A percentile compares a stretch with the other conserved stretches of the same genome.
Conservation (phyloP, 2,888 invertebrate genomes). For the Chrysolina haemoptera region DNA sequence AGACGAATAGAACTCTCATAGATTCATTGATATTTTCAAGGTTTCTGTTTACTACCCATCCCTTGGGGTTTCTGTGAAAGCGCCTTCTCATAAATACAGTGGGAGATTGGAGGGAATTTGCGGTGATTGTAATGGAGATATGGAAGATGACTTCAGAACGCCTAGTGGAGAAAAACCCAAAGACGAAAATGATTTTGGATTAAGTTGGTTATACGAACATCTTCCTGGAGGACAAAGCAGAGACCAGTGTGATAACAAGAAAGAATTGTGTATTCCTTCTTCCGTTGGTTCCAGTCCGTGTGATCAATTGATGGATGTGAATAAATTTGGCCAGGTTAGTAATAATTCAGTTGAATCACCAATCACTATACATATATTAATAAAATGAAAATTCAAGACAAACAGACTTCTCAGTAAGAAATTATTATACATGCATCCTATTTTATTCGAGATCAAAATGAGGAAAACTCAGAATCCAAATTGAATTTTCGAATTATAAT, state of each 20-base stretch:
- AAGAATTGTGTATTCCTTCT: slow-evolving; percentile 69
- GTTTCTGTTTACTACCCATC: slow-evolving; percentile 70
- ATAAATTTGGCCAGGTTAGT: slow-evolving; percentile 72
- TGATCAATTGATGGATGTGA: slow-evolving; percentile 74
- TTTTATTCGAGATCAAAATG: too few species aligned
- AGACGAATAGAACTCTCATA: too few species aligned
- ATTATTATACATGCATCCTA: too few species aligned
- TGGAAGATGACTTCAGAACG: slow-evolving; percentile 73
- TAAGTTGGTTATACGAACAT: slow-evolving; percentile 72
- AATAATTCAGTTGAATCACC: not conserved
- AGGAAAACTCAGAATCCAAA: too few species aligned
- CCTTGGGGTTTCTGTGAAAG: slow-evolving; percentile 72
- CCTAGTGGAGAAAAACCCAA: slow-evolving; percentile 73
- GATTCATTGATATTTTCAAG: slow-evolving; percentile 51
- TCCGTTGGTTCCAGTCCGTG: slow-evolving; percentile 79
- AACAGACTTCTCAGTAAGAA: too few species aligned
- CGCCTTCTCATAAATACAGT: slow-evolving; percentile 82
- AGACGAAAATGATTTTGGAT: slow-evolving; percentile 72
- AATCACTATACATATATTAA: too few species aligned
- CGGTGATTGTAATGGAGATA: slow-evolving; percentile 80
- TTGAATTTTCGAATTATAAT: too few species aligned
- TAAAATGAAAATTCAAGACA: too few species aligned
- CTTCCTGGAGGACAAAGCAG: slow-evolving; percentile 68
- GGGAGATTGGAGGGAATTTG: slow-evolving; percentile 86
- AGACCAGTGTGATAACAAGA: slow-evolving; percentile 65